These are phyloP conservation scores for Cyphomyrus plagiostoma DNA, from an alignment of 2,113 vertebrate genomes.

Conservation along the genomic window DNA sequence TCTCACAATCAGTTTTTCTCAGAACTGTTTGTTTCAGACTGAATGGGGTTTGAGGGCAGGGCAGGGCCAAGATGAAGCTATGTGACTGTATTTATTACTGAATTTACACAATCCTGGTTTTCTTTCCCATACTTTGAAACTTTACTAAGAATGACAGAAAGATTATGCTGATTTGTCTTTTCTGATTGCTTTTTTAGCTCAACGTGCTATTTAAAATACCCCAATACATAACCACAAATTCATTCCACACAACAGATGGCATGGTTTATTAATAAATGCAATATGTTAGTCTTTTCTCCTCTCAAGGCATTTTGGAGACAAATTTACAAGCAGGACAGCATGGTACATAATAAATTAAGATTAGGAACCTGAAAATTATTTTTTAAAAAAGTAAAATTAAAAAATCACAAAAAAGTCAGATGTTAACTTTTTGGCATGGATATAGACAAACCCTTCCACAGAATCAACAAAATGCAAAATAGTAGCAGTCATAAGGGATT, in stretches of 20 bases:
- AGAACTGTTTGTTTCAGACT: neutral
- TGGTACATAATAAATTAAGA: slow-evolving; percentile 8
- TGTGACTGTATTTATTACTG: neutral
- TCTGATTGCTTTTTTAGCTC: neutral
- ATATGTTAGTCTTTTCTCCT: neutral
- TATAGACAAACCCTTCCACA: neutral
- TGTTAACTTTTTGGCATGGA: slow-evolving; percentile 3
- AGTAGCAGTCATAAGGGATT: neutral
- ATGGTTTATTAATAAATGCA: slow-evolving; percentile 9
- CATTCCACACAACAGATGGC: neutral
- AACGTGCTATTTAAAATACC: neutral
- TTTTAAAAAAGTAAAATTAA: neutral
- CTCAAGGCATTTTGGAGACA: neutral
- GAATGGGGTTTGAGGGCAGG: neutral
- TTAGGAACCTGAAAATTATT: neutral
- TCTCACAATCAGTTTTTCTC: neutral
- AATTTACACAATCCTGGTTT: neutral
- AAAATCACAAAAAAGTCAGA: neutral
- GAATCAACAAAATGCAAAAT: neutral
- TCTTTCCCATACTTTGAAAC: neutral
- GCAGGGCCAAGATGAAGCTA: neutral
- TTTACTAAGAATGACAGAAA: neutral
- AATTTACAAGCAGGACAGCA: neutral
- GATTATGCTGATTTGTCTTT: neutral
- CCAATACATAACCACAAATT: neutral